These are phyloP conservation scores for Lasioglossum villosulum DNA, from an alignment of 2,888 invertebrate genomes.

Conservation along the genomic window DNA sequence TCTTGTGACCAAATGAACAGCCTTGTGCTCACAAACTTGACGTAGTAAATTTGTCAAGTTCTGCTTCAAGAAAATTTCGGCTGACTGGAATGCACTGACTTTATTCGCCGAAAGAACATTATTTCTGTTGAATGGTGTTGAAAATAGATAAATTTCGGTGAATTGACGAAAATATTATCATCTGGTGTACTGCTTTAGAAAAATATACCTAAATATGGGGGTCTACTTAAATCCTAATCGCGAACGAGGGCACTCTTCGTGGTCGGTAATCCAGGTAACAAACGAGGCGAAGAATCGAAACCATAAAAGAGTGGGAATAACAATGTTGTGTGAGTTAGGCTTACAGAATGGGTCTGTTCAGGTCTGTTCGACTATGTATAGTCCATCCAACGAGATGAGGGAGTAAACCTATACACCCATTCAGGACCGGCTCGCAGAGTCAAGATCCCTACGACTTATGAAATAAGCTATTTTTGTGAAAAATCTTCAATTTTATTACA, in stretches of 20 bases:
- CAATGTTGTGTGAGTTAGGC: not conserved
- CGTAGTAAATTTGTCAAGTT: not conserved
- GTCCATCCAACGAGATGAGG: not conserved
- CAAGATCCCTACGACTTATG: not conserved
- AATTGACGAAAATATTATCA: not conserved
- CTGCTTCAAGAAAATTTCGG: not conserved
- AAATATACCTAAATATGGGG: not conserved
- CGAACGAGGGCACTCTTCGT: not conserved
- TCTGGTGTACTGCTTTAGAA: not conserved
- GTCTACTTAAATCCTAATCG: not conserved
- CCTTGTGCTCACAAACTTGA: not conserved
- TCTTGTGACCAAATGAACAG: not conserved
- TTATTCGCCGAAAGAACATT: not conserved
- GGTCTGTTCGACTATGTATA: no score
- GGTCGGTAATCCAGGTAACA: not conserved
- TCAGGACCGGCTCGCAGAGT: not conserved
- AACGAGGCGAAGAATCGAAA: not conserved
- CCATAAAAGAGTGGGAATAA: slow-evolving; percentile 1
- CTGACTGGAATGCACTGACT: not conserved
- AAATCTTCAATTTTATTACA: not conserved
- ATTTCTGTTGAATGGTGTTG: not conserved
- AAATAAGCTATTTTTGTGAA: not conserved
- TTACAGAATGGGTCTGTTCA: not conserved
- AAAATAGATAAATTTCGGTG: not conserved
- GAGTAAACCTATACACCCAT: not conserved